Percentiles rank a stretch among this genome's conserved stretches.
Evolutionary conservation across 2,113 vertebrate species (phyloP).

Genomic region (Cavia aperea): DNA sequence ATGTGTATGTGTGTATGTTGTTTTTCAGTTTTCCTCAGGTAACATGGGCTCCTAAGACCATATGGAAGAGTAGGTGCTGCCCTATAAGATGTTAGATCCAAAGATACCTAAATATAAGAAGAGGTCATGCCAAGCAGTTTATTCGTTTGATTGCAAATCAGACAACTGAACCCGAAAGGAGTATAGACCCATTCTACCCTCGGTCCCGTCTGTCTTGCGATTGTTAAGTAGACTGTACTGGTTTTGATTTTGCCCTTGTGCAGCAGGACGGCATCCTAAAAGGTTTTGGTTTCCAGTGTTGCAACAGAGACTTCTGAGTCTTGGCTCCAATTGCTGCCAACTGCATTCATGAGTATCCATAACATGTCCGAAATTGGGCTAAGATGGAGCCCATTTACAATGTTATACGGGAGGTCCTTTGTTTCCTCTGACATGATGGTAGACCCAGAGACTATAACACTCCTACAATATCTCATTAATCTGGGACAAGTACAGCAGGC

Average conservation of each 20-base stretch:
- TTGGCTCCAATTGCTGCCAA: not conserved
- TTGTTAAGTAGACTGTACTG: not conserved
- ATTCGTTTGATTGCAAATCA: not conserved
- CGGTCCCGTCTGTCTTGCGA: too few species aligned
- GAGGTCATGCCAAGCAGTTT: not conserved
- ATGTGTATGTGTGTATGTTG: not conserved
- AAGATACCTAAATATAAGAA: not conserved
- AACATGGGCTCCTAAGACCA: not conserved
- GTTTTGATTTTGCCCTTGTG: not conserved
- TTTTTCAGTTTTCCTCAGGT: not conserved
- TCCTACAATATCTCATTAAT: too few species aligned
- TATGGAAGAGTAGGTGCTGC: not conserved
- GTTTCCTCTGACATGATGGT: not conserved
- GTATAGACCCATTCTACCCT: not conserved
- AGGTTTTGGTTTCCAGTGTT: not conserved
- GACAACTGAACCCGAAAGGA: not conserved
- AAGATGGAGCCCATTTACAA: not conserved
- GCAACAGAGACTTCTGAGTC: not conserved
- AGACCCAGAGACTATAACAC: not conserved
- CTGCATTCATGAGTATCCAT: not conserved
- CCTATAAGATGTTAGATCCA: not conserved
- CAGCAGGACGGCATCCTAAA: not conserved
- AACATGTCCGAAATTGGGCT: not conserved
- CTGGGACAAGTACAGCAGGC: not conserved
- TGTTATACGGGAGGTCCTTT: not conserved